These are phyloP conservation scores for Aphis gossypii DNA, from an alignment of 1,140 invertebrate genomes.

Conservation along the genomic window DNA sequence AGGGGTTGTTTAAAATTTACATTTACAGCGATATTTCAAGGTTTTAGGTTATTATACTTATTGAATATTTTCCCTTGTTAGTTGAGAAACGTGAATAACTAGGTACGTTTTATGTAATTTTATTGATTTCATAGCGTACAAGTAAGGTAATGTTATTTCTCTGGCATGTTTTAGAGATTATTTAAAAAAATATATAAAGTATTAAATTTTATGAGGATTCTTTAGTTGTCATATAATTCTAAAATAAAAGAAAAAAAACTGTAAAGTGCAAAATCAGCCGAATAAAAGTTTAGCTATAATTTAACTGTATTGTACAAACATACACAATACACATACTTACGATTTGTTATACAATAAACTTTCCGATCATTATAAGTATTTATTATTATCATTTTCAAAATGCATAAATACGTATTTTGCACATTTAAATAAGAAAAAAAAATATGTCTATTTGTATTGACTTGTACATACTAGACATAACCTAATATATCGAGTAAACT, in stretches of 20 bases:
- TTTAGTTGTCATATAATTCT: not conserved
- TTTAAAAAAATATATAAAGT: not conserved
- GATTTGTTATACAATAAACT: not conserved
- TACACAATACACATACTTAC: too few species aligned
- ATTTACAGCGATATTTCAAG: not conserved
- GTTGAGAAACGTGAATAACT: not conserved
- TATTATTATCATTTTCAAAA: not conserved
- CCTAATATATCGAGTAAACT: not conserved
- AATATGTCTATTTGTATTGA: not conserved
- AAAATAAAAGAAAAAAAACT: not conserved
- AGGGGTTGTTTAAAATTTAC: not conserved
- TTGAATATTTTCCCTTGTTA: constrained; percentile 8
- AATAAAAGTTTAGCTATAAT: not conserved
- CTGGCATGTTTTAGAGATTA: not conserved
- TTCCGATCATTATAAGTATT: not conserved
- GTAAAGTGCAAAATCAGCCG: not conserved
- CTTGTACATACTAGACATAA: not conserved
- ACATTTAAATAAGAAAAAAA: not conserved
- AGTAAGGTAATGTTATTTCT: not conserved
- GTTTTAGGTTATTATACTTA: not conserved
- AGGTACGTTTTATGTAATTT: not conserved
- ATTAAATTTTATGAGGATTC: not conserved
- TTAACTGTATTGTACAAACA: too few species aligned
- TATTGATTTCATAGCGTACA: constrained; percentile 14
- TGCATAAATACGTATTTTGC: not conserved